A percentile compares a stretch with the other conserved stretches of the same genome.
Evolutionary conservation across 2,888 invertebrate species (phyloP).

Genomic region (Epistrophe grossulariae): DNA sequence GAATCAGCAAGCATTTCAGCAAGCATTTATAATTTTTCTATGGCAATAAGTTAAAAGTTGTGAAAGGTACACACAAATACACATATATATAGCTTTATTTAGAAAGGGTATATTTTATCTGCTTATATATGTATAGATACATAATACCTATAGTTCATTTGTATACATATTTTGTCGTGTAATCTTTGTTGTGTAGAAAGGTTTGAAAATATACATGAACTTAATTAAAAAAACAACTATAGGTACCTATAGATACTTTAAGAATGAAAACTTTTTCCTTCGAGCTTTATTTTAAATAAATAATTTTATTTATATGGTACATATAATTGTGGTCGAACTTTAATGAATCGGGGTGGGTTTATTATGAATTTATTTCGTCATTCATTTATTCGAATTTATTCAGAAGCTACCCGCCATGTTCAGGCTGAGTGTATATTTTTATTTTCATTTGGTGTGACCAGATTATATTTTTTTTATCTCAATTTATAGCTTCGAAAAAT

Average conservation of each 20-base stretch:
- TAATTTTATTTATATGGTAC: neutral
- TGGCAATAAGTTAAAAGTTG: conserved; percentile 11
- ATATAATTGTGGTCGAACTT: neutral
- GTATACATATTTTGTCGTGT: neutral
- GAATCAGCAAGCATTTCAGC: conserved; percentile 23
- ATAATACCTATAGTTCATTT: neutral
- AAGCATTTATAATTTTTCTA: conserved; percentile 10
- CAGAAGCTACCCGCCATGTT: neutral
- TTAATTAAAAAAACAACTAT: neutral
- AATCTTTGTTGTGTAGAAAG: neutral
- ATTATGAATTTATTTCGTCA: conserved; percentile 29
- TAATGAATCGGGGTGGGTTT: neutral
- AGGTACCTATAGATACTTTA: neutral
- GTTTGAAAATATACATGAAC: neutral
- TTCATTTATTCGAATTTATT: conserved; percentile 44
- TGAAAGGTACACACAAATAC: neutral
- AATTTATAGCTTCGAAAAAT: too few species aligned
- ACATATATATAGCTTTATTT: neutral
- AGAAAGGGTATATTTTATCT: neutral
- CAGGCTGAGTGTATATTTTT: neutral
- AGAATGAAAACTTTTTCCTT: neutral
- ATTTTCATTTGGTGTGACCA: conserved; percentile 11
- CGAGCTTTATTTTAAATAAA: neutral
- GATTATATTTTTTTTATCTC: neutral
- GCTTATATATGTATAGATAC: neutral